Percentiles rank a stretch among this genome's conserved stretches.
These are phyloP conservation scores for Ramphastos sulfuratus DNA, from an alignment of 2,113 vertebrate species.

Conservation along the genomic window DNA sequence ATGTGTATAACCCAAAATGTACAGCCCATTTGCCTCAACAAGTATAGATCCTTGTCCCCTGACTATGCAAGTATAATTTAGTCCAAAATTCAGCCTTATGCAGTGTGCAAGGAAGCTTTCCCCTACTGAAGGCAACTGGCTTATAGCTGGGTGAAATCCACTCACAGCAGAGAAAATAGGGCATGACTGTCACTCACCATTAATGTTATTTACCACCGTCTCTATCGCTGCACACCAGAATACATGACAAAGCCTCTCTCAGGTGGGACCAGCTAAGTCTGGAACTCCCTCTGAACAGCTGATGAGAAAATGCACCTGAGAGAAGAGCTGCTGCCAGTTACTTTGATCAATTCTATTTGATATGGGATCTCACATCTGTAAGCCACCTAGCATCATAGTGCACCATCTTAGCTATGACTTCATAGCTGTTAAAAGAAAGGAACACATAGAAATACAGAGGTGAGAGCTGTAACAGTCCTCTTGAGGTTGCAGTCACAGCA, in stretches of 20 bases:
- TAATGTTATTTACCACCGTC: conserved; percentile 22
- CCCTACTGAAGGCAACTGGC: neutral
- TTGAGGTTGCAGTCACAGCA: neutral
- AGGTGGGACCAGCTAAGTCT: neutral
- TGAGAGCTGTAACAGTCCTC: neutral
- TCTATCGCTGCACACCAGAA: neutral
- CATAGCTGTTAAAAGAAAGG: conserved; percentile 19
- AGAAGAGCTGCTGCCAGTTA: neutral
- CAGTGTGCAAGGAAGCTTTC: neutral
- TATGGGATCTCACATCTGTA: neutral
- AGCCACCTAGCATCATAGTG: conserved; percentile 6
- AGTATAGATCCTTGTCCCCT: neutral
- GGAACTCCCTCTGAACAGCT: neutral
- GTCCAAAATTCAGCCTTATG: neutral
- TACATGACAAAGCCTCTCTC: neutral
- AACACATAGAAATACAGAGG: conserved; percentile 1
- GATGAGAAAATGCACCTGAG: conserved; percentile 25
- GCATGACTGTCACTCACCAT: conserved; percentile 20
- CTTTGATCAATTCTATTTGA: conserved; percentile 39
- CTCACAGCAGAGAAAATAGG: conserved; percentile 7
- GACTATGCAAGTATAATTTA: neutral
- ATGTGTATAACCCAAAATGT: neutral
- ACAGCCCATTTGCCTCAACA: neutral
- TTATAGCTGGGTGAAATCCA: neutral
- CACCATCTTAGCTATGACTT: neutral